A percentile compares a stretch with the other conserved stretches of the same genome.
phyloP scores from a whole-genome alignment of 2,888 invertebrate genomes.

The Pilophorus perplexus region DNA sequence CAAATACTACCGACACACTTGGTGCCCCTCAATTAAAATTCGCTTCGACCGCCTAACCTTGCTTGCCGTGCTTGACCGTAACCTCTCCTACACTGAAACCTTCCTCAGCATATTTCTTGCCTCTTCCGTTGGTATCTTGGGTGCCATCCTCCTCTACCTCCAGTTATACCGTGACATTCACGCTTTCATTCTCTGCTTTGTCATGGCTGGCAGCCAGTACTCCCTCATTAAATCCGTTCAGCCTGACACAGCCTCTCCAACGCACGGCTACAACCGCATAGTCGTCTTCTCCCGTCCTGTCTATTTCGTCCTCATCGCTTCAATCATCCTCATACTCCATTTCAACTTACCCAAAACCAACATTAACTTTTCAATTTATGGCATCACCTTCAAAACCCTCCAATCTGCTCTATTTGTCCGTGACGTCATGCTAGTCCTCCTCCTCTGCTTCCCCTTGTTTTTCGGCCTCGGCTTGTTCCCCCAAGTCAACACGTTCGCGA shows the following conservation, averaged over 20 bases:
- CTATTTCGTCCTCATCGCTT: slow-evolving; percentile 49
- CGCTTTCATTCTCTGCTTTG: slow-evolving; percentile 92
- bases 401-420: slow-evolving; percentile 54
- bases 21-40: slow-evolving; percentile 66
- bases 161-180: slow-evolving; percentile 89
- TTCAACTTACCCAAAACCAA: slow-evolving; percentile 44
- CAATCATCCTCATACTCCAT: slow-evolving; percentile 46
- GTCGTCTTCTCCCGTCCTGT: slow-evolving; percentile 67
- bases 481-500: slow-evolving; percentile 92
- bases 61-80: slow-evolving; percentile 88
- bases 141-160: slow-evolving; percentile 75
- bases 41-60: slow-evolving; percentile 89
- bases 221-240: slow-evolving; percentile 96
- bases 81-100: slow-evolving; percentile 78
- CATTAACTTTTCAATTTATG: slow-evolving; percentile 54
- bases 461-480: slow-evolving; percentile 96
- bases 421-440: slow-evolving; percentile 72
- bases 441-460: slow-evolving; percentile 87
- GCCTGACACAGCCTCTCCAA: slow-evolving; percentile 97
- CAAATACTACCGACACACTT: slow-evolving; percentile 48
- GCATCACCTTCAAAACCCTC: slow-evolving; percentile 49
- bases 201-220: slow-evolving; percentile 98
- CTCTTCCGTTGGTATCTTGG: slow-evolving; percentile 78
- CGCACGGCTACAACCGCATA: slow-evolving; percentile 94
- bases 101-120: slow-evolving; percentile 79